phyloP scores from a whole-genome alignment of 2,797 vertebrate genomes.

The Hipposideros larvatus region DNA sequence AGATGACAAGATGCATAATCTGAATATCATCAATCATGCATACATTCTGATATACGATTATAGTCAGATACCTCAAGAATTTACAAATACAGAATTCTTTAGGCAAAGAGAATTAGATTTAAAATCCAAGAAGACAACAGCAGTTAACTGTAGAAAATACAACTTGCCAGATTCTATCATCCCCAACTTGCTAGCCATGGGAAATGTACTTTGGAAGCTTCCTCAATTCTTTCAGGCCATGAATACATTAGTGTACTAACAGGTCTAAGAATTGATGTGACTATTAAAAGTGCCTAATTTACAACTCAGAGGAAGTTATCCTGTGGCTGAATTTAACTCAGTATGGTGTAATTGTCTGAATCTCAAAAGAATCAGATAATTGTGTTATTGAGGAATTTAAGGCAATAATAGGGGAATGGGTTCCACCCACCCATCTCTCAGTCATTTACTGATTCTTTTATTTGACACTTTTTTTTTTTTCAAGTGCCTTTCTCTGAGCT shows the following conservation, averaged over 20 bases:
- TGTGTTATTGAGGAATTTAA: slow-evolving; percentile 56
- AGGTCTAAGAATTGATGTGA: not conserved
- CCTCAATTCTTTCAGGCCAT: slow-evolving; percentile 17
- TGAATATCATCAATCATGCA: slow-evolving; percentile 69
- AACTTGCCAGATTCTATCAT: slow-evolving; percentile 19
- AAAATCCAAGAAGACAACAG: not conserved
- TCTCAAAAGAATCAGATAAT: not conserved
- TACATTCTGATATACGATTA: slow-evolving; percentile 64
- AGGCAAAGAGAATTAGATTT: slow-evolving; percentile 23
- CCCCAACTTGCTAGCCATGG: slow-evolving; percentile 13
- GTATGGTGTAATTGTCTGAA: not conserved
- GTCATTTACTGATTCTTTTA: slow-evolving; percentile 16
- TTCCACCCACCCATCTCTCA: not conserved
- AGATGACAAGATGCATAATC: slow-evolving; percentile 50
- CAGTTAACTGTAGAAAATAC: slow-evolving; percentile 2
- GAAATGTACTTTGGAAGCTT: not conserved
- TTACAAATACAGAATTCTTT: slow-evolving; percentile 38
- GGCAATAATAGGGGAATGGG: not conserved
- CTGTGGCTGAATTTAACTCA: not conserved
- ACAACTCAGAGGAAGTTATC: not conserved
- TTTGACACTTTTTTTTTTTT: slow-evolving; percentile 13
- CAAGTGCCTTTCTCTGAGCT: not conserved
- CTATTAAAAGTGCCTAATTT: slow-evolving; percentile 21
- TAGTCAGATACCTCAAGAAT: slow-evolving; percentile 2
- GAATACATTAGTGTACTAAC: not conserved